Base-by-base conservation (phyloP, 2,888 invertebrate genomes). In the Drosophila nigricruria region DNA sequence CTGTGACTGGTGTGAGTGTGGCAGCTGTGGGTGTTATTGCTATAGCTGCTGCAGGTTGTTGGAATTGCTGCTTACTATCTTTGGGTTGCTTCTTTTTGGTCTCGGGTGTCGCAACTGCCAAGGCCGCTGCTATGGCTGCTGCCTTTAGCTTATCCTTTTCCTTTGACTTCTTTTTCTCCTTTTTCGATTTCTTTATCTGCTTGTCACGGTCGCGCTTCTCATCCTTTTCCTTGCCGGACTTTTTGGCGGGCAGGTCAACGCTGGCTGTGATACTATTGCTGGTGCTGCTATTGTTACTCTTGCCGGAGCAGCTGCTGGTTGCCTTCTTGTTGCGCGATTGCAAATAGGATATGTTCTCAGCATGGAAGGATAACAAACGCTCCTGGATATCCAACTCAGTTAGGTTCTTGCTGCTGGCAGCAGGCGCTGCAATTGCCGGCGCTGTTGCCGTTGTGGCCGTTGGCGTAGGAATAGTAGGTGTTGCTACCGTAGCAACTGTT, bases 341-440 rank as follows among this genome's bases (percentile, higher is more conserved):
- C 49, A 95, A 90, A 79, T 94, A 94, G 73, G 94, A 93, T 72
- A 95, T 95, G 87, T 95, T 95, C 83, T 94, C 95, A 2, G 94
- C 95, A 87, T 95, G 95, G 89, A 95, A 95, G 38, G 94, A 94
- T 80, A 94, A 94, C 72, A 95, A 93, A 76, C 94, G 94, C 81
- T 95, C 94, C 84, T 95, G 95, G 61, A 95, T 94, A 80, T 95
- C 95, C 76, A 95, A 94, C 81, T 95, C 92, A n/a, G 92, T 91
- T 2, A 92, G 84, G 49, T 88, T 90, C 66, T 91, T 91, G 43
- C 56, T 72, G 10, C 57, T 52, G 16, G 71, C 50, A n/a, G 69
- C 27, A 16, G 56, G 12, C n/a, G 58, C 16, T 56, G 53, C 14
- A 10, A 53, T 12, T 9, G 52, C 23, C 50, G 49, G 4, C n/a